phyloP scores from a whole-genome alignment of 2,888 invertebrate genomes.

The Octodonta nipae region DNA sequence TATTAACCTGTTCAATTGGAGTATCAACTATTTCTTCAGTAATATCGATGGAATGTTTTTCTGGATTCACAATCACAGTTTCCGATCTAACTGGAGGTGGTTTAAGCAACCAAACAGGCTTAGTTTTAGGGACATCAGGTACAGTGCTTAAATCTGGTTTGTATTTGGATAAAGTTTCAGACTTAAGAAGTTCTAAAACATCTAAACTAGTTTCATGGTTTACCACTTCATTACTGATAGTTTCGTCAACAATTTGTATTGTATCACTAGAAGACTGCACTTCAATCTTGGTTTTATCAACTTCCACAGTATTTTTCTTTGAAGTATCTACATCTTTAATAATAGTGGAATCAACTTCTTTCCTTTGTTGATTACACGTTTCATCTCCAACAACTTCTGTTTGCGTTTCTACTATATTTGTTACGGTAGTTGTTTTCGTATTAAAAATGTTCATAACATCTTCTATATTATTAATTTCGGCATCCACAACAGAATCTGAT shows the following conservation, averaged over 20 bases:
- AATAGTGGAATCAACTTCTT: conserved; percentile 7
- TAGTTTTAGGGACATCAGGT: conserved; percentile 8
- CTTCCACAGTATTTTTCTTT: conserved; percentile 14
- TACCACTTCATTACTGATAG: not conserved
- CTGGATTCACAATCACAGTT: too few relatives aligned
- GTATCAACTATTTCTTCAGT: too few relatives aligned
- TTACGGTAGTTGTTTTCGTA: not conserved
- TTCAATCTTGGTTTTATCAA: conserved; percentile 8
- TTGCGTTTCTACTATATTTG: not conserved
- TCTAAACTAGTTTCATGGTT: conserved; percentile 9
- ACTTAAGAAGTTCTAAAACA: conserved; percentile 15
- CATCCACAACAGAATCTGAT: conserved; percentile 30
- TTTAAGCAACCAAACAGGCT: conserved; percentile 3
- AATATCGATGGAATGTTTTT: too few relatives aligned
- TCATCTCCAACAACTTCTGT: not conserved
- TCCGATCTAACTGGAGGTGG: too few relatives aligned
- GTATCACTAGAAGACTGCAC: not conserved
- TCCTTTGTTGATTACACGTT: conserved; percentile 3
- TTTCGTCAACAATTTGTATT: not conserved
- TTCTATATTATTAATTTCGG: conserved; percentile 31
- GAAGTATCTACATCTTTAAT: conserved; percentile 12
- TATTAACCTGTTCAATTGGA: not conserved
- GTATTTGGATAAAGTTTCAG: conserved; percentile 18
- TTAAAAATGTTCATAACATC: conserved; percentile 31
- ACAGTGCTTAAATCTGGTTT: conserved; percentile 14